A percentile compares a stretch with the other conserved stretches of the same genome.
Conservation (phyloP, 2,888 invertebrate species). For the Proisotoma minuta region DNA sequence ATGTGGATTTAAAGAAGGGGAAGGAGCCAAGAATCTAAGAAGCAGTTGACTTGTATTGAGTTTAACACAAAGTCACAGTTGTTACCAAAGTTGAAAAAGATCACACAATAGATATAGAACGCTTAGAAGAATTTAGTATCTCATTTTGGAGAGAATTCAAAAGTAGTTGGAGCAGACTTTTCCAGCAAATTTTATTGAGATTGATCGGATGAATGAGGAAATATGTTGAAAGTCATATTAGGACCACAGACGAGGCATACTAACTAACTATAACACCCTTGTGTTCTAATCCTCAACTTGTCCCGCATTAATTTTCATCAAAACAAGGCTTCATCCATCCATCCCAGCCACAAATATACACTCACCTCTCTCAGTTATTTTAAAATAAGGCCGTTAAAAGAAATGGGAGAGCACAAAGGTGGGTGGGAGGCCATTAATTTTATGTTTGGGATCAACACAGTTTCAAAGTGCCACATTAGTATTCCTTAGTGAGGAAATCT, state of each 20-base stretch:
- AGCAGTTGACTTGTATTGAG: not conserved
- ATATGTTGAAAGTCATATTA: constrained; percentile 18
- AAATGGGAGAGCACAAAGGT: too few species aligned
- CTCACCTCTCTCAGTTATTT: not conserved
- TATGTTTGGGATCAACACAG: too few species aligned
- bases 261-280: constrained; percentile 7
- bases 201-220: constrained; percentile 26
- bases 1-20: constrained; percentile 13
- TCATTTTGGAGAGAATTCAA: constrained; percentile 14
- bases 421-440: too few species aligned
- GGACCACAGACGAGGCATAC: not conserved
- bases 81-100: constrained; percentile 10
- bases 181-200: constrained; percentile 30
- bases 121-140: constrained; percentile 13
- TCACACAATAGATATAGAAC: not conserved
- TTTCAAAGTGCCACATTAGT: too few species aligned
- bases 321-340: constrained; percentile 7
- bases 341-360: not conserved
- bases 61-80: not conserved
- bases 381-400: not conserved
- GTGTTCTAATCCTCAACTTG: constrained; percentile 13
- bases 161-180: constrained; percentile 25
- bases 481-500: too few species aligned
- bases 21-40: constrained; percentile 2
- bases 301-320: constrained; percentile 19